A percentile compares a stretch with the other conserved stretches of the same genome.
phyloP scores from a whole-genome alignment of 2,888 invertebrate genomes.

The Pyrgus malvae region DNA sequence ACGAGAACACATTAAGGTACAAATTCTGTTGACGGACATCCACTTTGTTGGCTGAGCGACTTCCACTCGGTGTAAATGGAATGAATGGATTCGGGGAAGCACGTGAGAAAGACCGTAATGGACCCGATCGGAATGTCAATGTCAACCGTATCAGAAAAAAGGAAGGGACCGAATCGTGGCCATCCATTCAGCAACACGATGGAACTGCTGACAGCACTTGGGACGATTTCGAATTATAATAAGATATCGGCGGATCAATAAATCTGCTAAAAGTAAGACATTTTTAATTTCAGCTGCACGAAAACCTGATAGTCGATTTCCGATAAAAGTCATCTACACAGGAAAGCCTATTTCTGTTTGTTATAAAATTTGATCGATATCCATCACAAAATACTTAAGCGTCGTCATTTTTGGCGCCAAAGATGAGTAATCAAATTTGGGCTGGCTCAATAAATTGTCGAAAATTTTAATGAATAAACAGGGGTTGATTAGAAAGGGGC shows the following conservation, averaged over 20 bases:
- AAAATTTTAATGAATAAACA: slow-evolving; percentile 15
- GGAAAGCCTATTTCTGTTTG: too few relatives aligned
- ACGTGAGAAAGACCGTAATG: slow-evolving; percentile 64
- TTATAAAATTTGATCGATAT: too few relatives aligned
- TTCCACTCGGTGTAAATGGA: slow-evolving; percentile 47
- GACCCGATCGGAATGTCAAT: slow-evolving; percentile 66
- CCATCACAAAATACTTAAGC: too few relatives aligned
- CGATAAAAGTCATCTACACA: slow-evolving; percentile 1
- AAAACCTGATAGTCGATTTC: neutral
- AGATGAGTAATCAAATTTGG: slow-evolving; percentile 28
- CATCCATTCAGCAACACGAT: slow-evolving; percentile 48
- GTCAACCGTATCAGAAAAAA: slow-evolving; percentile 62
- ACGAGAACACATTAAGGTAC: slow-evolving; percentile 42
- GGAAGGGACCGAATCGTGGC: slow-evolving; percentile 48
- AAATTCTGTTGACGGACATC: slow-evolving; percentile 38
- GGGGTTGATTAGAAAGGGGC: slow-evolving; percentile 28
- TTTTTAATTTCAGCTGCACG: neutral
- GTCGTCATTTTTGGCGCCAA: too few relatives aligned
- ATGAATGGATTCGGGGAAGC: slow-evolving; percentile 75
- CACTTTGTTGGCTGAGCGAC: slow-evolving; percentile 30
- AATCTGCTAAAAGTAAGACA: slow-evolving; percentile 15
- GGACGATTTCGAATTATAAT: slow-evolving; percentile 30
- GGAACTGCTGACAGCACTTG: slow-evolving; percentile 30
- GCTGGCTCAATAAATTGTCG: slow-evolving; percentile 15
- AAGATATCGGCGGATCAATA: slow-evolving; percentile 32